phyloP scores from a whole-genome alignment of 2,797 vertebrate genomes.

The Setipinna tenuifilis region DNA sequence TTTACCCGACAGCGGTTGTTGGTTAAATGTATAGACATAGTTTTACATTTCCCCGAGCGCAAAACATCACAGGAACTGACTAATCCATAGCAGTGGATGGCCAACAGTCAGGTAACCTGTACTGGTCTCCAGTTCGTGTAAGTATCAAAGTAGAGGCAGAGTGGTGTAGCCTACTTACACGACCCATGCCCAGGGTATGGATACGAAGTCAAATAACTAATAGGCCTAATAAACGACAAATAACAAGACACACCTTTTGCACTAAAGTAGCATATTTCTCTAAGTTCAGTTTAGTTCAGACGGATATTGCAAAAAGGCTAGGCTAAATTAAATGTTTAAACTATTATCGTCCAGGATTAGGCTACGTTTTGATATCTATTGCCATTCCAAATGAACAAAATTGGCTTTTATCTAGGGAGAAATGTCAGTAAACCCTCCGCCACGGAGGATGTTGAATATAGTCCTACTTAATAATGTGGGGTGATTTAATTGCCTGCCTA shows the following conservation, averaged over 20 bases:
- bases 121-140: no score
- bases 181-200: background rate
- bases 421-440: background rate
- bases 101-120: no score
- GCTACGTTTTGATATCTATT: background rate
- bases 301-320: background rate
- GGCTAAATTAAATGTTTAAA: background rate
- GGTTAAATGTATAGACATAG: background rate
- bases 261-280: background rate
- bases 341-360: no score
- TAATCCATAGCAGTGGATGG: no score
- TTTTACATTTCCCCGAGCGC: background rate
- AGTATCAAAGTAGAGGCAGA: background rate
- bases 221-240: no score
- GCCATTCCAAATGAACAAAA: background rate
- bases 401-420: background rate
- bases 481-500: constrained; percentile 54
- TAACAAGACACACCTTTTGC: background rate
- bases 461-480: constrained; percentile 38
- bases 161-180: background rate
- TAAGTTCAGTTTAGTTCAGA: background rate
- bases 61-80: background rate
- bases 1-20: background rate
- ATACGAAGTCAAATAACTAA: background rate
- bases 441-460: constrained; percentile 39